Evolutionary conservation across 2,113 vertebrate species (phyloP), one percentile per base, ranked within the genome.

Genomic region (Catharus minimus): DNA sequence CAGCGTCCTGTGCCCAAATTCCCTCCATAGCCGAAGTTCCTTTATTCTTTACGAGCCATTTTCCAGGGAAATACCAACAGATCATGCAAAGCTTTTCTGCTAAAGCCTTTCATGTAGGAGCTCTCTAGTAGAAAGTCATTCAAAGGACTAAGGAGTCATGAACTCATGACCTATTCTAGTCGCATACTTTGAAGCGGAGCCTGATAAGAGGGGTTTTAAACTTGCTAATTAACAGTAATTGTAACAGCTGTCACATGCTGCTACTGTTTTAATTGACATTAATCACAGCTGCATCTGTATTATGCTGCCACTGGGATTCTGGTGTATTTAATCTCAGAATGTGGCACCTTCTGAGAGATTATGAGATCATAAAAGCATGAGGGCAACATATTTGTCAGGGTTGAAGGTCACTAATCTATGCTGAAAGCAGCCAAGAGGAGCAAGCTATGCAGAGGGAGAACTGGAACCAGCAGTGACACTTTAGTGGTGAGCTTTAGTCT

Each of bases 141-240:
- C 32, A 55, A 30, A 65, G 11, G 28, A 69, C 56, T 56, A 89
- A 86, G 52, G 49, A 92, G 68, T 85, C 89, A 76, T 14, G 5
- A 26, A 86, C 81, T 55, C 44, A 50, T 30, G 22, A 47, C 30
- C 66, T 83, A n/a, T 73, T 84, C 52, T 88, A 46, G 36, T 49
- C n/a, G 14, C n/a, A n/a, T 23, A 84, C 64, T 93, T 96, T 50
- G 73, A 93, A 96, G 71, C 50, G 11, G n/a, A 53, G 68, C 32
- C 32, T 86, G 24, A 67, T 49, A 78, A 95, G 46, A 58, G 55
- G 44, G 33, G 86, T 49, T 85, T 94, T 96, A 88, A 93, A 88
- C 74, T 92, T 96, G 73, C 33, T 97, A 96, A 97, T 97, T 96
- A 95, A 73, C 84, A 83, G 81, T 96, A 94, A 95, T 91, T 93